These are phyloP conservation scores for Gymnosoma rotundatum DNA, from an alignment of 2,888 invertebrate genomes.

Conservation along the genomic window DNA sequence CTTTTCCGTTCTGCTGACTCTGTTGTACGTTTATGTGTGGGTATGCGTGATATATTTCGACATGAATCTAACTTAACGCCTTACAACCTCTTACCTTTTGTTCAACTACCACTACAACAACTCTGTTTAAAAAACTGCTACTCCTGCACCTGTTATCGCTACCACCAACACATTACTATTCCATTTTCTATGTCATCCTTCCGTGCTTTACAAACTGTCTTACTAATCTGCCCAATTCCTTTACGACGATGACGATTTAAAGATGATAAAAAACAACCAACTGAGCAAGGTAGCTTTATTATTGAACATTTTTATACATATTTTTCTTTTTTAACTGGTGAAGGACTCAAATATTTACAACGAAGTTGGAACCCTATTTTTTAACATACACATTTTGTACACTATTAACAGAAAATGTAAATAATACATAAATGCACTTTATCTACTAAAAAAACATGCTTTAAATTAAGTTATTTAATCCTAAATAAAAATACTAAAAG, in stretches of 20 bases:
- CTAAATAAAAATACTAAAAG: too few relatives aligned
- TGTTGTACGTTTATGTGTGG: conserved; percentile 54
- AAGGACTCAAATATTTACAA: conserved; percentile 34
- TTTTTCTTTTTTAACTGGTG: conserved; percentile 29
- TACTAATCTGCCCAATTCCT: conserved; percentile 61
- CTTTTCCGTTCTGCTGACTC: neutral
- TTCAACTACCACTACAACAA: conserved; percentile 33
- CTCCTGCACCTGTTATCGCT: conserved; percentile 43
- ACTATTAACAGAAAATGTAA: too few relatives aligned
- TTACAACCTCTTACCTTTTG: conserved; percentile 32
- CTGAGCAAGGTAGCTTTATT: conserved; percentile 78
- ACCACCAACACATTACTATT: conserved; percentile 44
- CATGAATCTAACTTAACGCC: conserved; percentile 37
- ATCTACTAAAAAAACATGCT: too few relatives aligned
- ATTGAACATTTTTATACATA: conserved; percentile 43
- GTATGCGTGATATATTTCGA: conserved; percentile 65
- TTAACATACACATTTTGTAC: too few relatives aligned
- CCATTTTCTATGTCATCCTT: conserved; percentile 57
- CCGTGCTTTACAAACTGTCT: conserved; percentile 63
- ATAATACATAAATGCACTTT: too few relatives aligned
- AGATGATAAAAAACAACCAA: conserved; percentile 78
- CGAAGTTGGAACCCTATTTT: neutral
- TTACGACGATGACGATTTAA: conserved; percentile 71
- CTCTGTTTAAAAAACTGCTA: conserved; percentile 18
- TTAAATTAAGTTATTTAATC: too few relatives aligned